Evolutionary conservation across 2,888 invertebrate species (phyloP).

Genomic region (Eurytoma californica): DNA sequence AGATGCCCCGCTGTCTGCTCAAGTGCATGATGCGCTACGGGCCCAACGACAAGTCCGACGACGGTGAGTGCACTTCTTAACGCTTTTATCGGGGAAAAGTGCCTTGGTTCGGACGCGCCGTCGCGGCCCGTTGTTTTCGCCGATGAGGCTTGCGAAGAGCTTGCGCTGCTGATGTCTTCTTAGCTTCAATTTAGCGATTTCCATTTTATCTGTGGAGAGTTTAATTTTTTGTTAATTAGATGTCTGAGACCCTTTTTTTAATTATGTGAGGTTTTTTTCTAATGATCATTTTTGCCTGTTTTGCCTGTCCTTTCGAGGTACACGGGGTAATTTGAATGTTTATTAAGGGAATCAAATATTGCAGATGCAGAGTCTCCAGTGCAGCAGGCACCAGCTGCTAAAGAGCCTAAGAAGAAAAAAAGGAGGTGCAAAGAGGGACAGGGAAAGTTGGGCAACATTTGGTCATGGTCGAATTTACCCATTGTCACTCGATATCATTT

Average conservation of each 20-base stretch:
- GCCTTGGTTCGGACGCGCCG: no score
- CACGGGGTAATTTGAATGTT: no score
- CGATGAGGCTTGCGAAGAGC: no score
- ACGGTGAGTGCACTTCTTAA: slow-evolving; percentile 32
- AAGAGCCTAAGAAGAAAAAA: slow-evolving; percentile 51
- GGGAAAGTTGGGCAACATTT: slow-evolving; percentile 64
- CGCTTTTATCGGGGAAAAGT: no score
- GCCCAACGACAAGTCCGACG: slow-evolving; percentile 31
- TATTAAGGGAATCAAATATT: neutral
- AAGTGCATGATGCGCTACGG: slow-evolving; percentile 64
- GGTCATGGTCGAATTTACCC: slow-evolving; percentile 67
- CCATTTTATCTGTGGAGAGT: no score
- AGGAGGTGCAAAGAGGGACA: slow-evolving; percentile 40
- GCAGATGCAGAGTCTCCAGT: slow-evolving; percentile 36
- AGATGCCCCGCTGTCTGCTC: slow-evolving; percentile 70
- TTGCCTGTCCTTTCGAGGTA: no score
- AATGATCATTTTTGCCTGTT: no score
- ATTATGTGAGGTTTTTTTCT: no score
- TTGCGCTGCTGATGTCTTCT: neutral
- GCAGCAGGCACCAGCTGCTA: slow-evolving; percentile 31
- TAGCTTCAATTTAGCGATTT: neutral
- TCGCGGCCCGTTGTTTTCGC: no score
- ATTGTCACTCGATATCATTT: slow-evolving; percentile 69
- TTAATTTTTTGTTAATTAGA: neutral
- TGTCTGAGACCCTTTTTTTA: no score